These are phyloP conservation scores for Aplodontia rufa DNA, from an alignment of 2,113 vertebrate genomes.

Conservation along the genomic window DNA sequence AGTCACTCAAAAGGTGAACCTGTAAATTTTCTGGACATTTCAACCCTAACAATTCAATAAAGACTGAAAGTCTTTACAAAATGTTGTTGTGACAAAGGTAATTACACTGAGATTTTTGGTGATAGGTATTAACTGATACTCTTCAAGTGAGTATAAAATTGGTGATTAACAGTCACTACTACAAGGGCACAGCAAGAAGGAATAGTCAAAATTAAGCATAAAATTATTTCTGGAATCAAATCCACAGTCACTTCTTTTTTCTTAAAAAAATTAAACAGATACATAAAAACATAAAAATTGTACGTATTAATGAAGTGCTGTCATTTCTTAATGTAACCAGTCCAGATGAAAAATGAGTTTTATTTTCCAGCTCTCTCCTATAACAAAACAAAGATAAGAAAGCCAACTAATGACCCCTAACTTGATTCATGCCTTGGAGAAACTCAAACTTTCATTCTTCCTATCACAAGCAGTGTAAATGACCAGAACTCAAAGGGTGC, in stretches of 20 bases:
- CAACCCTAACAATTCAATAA: background rate
- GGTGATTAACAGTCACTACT: background rate
- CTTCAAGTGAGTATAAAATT: background rate
- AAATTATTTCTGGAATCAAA: background rate
- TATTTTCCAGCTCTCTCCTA: background rate
- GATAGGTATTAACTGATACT: background rate
- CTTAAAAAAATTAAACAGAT: background rate
- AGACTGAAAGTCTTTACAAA: background rate
- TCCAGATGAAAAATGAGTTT: constrained; percentile 50
- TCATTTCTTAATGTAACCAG: constrained; percentile 29
- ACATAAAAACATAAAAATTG: background rate
- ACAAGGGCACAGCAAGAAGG: background rate
- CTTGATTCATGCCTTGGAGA: constrained; percentile 31
- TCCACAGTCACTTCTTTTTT: background rate
- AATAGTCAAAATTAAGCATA: background rate
- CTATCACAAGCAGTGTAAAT: background rate
- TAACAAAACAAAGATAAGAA: background rate
- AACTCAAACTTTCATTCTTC: background rate
- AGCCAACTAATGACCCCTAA: background rate
- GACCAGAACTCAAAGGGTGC: background rate
- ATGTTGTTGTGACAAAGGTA: background rate
- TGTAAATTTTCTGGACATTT: background rate
- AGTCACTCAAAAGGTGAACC: background rate
- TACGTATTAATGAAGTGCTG: background rate
- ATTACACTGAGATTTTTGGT: background rate